Evolutionary conservation across 1,140 invertebrate species (phyloP).

Genomic region (Pogonomyrmex californicus): DNA sequence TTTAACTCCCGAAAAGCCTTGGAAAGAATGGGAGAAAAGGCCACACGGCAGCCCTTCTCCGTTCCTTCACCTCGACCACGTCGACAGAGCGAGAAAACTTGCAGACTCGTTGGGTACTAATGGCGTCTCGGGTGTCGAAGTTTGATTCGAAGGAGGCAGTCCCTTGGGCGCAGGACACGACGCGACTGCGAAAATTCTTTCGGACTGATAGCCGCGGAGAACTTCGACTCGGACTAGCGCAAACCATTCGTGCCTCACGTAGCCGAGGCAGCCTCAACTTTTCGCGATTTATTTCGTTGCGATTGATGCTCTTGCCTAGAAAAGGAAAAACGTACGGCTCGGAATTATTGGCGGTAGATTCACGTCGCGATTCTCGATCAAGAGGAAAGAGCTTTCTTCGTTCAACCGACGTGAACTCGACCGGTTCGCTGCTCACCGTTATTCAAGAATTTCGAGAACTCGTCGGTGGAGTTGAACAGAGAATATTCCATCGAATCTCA

Average conservation of each 20-base stretch:
- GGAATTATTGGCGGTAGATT: slow-evolving; percentile 56
- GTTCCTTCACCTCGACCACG: slow-evolving; percentile 32
- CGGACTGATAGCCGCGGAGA: slow-evolving; percentile 43
- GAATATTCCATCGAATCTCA: neutral
- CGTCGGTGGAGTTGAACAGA: neutral
- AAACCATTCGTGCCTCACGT: slow-evolving; percentile 28
- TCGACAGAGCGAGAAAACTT: slow-evolving; percentile 50
- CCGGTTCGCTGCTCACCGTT: neutral
- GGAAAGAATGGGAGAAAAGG: slow-evolving; percentile 48
- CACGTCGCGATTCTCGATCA: slow-evolving; percentile 56
- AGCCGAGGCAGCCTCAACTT: slow-evolving; percentile 44
- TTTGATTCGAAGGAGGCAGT: slow-evolving; percentile 53
- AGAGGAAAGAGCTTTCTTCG: slow-evolving; percentile 47
- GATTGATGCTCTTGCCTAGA: slow-evolving; percentile 48
- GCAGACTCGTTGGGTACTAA: slow-evolving; percentile 56
- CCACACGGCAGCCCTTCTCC: neutral
- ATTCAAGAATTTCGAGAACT: slow-evolving; percentile 26
- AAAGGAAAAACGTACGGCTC: slow-evolving; percentile 30
- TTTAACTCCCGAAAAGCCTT: slow-evolving; percentile 44
- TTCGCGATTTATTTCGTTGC: slow-evolving; percentile 62
- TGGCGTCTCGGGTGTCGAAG: slow-evolving; percentile 60
- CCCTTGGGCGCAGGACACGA: slow-evolving; percentile 30
- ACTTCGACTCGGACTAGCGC: slow-evolving; percentile 43
- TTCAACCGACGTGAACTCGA: slow-evolving; percentile 29
- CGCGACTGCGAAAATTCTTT: slow-evolving; percentile 56